Conservation (phyloP, 2,113 vertebrate species). For the Neoarius graeffei region DNA sequence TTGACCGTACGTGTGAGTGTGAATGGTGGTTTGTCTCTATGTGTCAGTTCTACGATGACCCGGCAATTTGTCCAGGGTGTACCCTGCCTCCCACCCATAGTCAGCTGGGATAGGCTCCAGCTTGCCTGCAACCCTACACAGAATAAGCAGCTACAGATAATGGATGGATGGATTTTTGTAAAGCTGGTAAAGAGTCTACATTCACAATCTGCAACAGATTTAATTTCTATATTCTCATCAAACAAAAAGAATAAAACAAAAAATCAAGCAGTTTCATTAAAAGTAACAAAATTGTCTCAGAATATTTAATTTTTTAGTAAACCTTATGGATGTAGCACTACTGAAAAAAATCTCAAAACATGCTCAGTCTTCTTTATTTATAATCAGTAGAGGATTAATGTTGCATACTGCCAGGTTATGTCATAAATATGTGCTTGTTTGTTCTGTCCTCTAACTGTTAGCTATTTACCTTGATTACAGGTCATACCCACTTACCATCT, state of each 20-base stretch:
- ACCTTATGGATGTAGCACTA: neutral
- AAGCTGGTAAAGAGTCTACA: neutral
- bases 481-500: neutral
- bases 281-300: neutral
- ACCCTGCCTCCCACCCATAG: no score
- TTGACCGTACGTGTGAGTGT: no score
- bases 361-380: neutral
- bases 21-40: no score
- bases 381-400: neutral
- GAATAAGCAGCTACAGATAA: no score
- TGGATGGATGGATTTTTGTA: no score
- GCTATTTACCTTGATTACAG: slow-evolving; percentile 2
- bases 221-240: neutral
- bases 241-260: neutral
- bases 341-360: neutral
- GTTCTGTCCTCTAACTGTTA: neutral
- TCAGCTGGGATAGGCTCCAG: no score
- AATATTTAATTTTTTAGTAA: neutral
- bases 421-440: slow-evolving; percentile 21
- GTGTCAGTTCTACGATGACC: no score
- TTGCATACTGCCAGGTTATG: neutral
- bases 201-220: neutral
- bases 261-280: neutral
- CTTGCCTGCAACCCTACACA: no score
- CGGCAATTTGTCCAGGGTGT: no score